These are phyloP conservation scores for Syndactyla subalaris DNA, from an alignment of 2,797 vertebrate species.

Conservation along the genomic window DNA sequence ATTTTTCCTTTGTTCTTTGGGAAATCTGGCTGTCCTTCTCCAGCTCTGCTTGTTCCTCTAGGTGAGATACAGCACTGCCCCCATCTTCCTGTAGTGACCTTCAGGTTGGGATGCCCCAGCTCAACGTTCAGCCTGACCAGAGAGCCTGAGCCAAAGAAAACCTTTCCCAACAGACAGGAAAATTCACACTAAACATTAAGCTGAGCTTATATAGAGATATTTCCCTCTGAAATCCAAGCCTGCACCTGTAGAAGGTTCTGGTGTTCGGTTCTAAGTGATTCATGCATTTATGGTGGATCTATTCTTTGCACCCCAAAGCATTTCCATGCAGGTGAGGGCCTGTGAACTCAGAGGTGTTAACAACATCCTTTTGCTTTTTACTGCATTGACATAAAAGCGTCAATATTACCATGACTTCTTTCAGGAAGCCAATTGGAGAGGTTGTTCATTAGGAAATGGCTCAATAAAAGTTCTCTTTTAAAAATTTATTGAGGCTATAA, in stretches of 20 bases:
- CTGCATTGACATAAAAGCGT: neutral
- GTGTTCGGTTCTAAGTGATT: neutral
- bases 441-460: constrained; percentile 10
- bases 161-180: neutral
- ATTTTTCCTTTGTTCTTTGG: neutral
- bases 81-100: neutral
- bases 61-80: neutral
- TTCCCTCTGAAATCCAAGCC: neutral
- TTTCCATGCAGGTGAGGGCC: neutral
- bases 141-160: neutral
- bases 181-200: neutral
- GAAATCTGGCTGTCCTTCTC: neutral
- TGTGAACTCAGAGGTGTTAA: neutral
- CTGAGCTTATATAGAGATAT: neutral
- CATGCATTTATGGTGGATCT: neutral
- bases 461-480: constrained; percentile 6
- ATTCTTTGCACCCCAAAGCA: neutral
- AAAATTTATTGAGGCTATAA: neutral
- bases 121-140: neutral
- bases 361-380: neutral
- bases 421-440: neutral
- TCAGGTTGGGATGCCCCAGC: neutral
- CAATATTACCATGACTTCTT: neutral
- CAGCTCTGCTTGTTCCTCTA: neutral
- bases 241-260: neutral